Evolutionary conservation across 2,888 invertebrate species (phyloP), one percentile per base, ranked within the genome.

Genomic region (Laothoe populi): DNA sequence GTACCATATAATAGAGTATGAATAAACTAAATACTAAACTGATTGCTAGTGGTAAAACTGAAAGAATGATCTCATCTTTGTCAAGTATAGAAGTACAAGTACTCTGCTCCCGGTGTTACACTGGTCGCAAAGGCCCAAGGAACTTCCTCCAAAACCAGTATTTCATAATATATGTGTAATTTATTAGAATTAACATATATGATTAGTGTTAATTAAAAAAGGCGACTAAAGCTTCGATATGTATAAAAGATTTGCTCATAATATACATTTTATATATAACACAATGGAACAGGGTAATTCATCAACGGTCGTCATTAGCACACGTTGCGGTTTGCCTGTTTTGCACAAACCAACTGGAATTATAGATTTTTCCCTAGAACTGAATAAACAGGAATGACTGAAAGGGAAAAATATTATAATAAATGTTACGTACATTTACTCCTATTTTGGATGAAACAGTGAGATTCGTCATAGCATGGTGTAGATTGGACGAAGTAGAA

Each of bases 261-360:
- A 35, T n/a, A 35, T 53, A 11, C 11, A 53, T 11, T 53, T 53
- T 53, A 53, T 35, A 35, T 35, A 19, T 53, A 53, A 53, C 35
- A 42, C 38, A 61, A 64, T 63, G 60, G 13, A n/a, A 40, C 40
- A 16, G 44, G 16, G 8, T 38, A 8, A 58, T 11, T 61, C 38
- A 23, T 23, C 42, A 42, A 5, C n/a, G 21, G 38, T 24, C 23
- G 57, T 40, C 60, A 61, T 61, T 53, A 60, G 26, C 19, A 42
- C 40, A 57, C 44, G 58, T 60, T 87, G 87, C 77, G 87, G 87
- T 88, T 88, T 87, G 83, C 87, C 87, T 88, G 87, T 85, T 87
- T 84, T 81, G 81, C 65, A 69, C 38, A 19, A 49, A 61, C 45
- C 58, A 66, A 67, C 69, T 75, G 77, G 77, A 75, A 78, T 76